phyloP scores from a whole-genome alignment of 2,888 invertebrate species.

The Diogma glabrata region DNA sequence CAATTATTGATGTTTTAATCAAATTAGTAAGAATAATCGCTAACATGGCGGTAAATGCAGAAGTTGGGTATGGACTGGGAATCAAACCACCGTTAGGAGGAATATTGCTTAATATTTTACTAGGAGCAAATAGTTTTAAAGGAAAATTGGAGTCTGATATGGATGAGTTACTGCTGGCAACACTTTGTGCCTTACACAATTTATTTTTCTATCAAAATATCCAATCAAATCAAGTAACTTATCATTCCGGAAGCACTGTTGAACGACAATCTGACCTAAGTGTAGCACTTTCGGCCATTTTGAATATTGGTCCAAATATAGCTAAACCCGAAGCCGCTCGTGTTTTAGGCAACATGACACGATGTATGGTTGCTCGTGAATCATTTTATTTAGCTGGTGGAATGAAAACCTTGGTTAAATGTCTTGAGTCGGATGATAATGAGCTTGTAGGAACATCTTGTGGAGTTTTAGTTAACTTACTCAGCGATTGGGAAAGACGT shows the following conservation, averaged over 20 bases:
- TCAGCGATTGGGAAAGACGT: constrained; percentile 45
- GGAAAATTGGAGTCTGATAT: constrained; percentile 35
- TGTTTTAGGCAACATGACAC: constrained; percentile 72
- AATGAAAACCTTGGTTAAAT: constrained; percentile 44
- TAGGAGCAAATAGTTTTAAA: constrained; percentile 20
- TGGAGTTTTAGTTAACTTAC: constrained; percentile 73
- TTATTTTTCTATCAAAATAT: constrained; percentile 59
- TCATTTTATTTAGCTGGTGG: constrained; percentile 56
- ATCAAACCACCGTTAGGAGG: constrained; percentile 33
- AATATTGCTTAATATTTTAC: constrained; percentile 32
- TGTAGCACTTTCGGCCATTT: constrained; percentile 24
- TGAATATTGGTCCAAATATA: constrained; percentile 27
- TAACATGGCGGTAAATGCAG: constrained; percentile 67
- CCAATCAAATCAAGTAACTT: constrained; percentile 25
- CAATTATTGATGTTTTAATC: constrained; percentile 36
- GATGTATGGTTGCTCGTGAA: constrained; percentile 51
- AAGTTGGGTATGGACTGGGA: constrained; percentile 57
- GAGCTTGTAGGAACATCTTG: constrained; percentile 65
- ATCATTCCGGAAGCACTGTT: constrained; percentile 25
- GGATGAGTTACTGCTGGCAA: constrained; percentile 65
- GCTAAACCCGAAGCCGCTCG: constrained; percentile 57
- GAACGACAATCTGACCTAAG: constrained; percentile 28
- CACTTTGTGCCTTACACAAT: constrained; percentile 73
- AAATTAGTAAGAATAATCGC: constrained; percentile 62
- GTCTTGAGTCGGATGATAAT: constrained; percentile 47